phyloP scores from a whole-genome alignment of 2,113 vertebrate genomes.

The Albula goreensis region DNA sequence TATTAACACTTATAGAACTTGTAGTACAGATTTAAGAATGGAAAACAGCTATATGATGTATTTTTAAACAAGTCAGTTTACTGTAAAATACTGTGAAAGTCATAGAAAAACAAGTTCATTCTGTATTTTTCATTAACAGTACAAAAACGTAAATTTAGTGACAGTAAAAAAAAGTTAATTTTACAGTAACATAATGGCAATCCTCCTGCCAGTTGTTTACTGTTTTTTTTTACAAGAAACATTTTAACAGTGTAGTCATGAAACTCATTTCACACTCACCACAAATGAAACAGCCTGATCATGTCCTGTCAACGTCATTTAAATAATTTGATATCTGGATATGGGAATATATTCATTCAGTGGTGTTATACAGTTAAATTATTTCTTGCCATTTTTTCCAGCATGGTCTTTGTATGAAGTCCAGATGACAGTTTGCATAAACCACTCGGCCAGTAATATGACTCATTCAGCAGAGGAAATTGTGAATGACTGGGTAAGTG shows the following conservation, averaged over 20 bases:
- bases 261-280: background rate
- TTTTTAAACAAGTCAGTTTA: too few species aligned
- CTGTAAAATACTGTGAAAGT: too few species aligned
- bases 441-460: background rate
- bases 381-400: slow-evolving; percentile 40
- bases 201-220: too few species aligned
- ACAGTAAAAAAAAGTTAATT: too few species aligned
- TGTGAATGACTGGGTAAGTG: slow-evolving; percentile 60
- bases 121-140: too few species aligned
- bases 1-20: too few species aligned
- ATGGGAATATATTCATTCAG: background rate
- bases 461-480: slow-evolving; percentile 30
- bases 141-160: too few species aligned
- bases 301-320: background rate
- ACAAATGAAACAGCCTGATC: background rate
- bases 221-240: too few species aligned
- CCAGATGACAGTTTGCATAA: slow-evolving; percentile 42
- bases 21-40: too few species aligned
- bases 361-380: background rate
- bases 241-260: background rate
- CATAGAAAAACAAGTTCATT: too few species aligned
- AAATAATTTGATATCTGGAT: background rate
- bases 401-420: slow-evolving; percentile 61
- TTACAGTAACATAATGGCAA: too few species aligned
- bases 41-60: too few species aligned